Conservation (phyloP, 1,140 invertebrate species). For the Lerema accius region DNA sequence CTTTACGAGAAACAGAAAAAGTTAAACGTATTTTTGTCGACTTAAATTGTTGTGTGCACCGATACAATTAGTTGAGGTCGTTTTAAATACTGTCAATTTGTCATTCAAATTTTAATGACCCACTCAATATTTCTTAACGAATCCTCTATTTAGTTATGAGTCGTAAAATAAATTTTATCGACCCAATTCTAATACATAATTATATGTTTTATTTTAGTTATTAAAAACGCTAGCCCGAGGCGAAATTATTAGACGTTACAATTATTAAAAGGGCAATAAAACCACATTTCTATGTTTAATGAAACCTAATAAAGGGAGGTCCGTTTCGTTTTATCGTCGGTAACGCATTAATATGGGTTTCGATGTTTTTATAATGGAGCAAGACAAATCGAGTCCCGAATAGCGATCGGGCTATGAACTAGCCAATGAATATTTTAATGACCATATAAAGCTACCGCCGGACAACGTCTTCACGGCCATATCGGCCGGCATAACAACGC, state of each 20-base stretch:
- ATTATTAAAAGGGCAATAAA: slow-evolving; percentile 53
- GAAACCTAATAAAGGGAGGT: slow-evolving; percentile 59
- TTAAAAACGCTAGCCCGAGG: slow-evolving; percentile 31
- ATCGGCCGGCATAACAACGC: slow-evolving; percentile 49
- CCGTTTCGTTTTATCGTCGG: slow-evolving; percentile 55
- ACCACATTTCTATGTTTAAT: slow-evolving; percentile 55
- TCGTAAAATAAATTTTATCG: slow-evolving; percentile 42
- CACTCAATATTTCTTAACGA: slow-evolving; percentile 39
- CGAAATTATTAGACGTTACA: slow-evolving; percentile 45
- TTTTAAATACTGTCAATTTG: slow-evolving; percentile 33
- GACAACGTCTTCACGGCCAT: slow-evolving; percentile 56
- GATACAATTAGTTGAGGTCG: slow-evolving; percentile 31
- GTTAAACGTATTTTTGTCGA: slow-evolving; percentile 31
- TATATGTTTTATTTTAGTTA: slow-evolving; percentile 44
- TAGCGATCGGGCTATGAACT: slow-evolving; percentile 51
- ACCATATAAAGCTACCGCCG: slow-evolving; percentile 72
- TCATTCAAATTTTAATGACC: slow-evolving; percentile 44
- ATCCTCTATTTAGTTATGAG: slow-evolving; percentile 41
- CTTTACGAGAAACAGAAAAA: slow-evolving; percentile 15
- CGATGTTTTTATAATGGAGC: slow-evolving; percentile 71
- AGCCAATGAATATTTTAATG: slow-evolving; percentile 64
- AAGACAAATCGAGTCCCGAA: slow-evolving; percentile 67
- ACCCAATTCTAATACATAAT: slow-evolving; percentile 40
- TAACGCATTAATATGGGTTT: slow-evolving; percentile 51
- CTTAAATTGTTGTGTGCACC: slow-evolving; percentile 25